Percentiles rank a stretch among this genome's conserved stretches.
These are phyloP conservation scores for Sclerodermus sp. DNA, from an alignment of 2,888 invertebrate species.

Conservation along the genomic window DNA sequence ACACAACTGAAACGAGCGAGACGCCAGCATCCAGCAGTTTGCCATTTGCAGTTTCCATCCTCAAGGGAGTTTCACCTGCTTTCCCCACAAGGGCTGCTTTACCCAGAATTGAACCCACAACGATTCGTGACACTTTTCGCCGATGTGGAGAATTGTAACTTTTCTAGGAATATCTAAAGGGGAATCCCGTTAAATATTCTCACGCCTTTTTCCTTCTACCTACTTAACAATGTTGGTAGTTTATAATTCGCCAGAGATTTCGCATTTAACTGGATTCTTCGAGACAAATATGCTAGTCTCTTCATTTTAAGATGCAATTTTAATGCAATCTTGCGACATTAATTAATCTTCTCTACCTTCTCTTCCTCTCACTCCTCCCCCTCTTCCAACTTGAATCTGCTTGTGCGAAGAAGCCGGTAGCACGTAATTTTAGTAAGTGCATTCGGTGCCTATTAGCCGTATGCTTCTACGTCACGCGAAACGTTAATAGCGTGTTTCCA, in stretches of 20 bases:
- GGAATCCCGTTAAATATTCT: no score
- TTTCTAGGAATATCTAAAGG: no score
- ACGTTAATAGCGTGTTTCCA: neutral
- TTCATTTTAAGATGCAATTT: conserved; percentile 25
- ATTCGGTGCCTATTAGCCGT: conserved; percentile 30
- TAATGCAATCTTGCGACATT: conserved; percentile 26
- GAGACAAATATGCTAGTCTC: no score
- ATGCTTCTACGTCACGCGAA: conserved; percentile 16
- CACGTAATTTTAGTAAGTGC: conserved; percentile 29
- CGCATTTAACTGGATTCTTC: no score
- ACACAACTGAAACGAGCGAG: no score
- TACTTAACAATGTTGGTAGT: no score
- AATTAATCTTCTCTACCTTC: conserved; percentile 33
- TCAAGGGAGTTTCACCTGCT: neutral
- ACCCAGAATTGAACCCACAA: conserved; percentile 19
- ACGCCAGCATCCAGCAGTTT: no score
- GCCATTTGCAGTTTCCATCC: no score
- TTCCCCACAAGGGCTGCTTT: conserved; percentile 1
- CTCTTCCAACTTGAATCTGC: conserved; percentile 15
- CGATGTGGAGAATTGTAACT: no score
- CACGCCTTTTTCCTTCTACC: no score
- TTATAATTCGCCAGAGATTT: no score
- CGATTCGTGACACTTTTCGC: conserved; percentile 4
- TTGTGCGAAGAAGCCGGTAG: conserved; percentile 17
- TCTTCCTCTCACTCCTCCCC: no score